These are phyloP conservation scores for Phengaris alcon DNA, from an alignment of 2,888 invertebrate species.

Conservation along the genomic window DNA sequence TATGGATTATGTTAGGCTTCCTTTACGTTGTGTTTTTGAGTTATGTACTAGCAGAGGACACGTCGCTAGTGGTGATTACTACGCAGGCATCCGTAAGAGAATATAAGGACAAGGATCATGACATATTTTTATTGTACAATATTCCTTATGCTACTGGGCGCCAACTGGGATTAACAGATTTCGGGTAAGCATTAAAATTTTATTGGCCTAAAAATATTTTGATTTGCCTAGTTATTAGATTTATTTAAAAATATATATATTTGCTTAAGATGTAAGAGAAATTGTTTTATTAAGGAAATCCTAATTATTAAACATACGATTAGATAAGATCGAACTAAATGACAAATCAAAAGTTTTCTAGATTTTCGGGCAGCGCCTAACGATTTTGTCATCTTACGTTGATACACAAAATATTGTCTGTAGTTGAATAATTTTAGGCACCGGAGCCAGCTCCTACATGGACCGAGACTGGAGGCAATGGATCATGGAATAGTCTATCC, in stretches of 20 bases:
- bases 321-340: neutral
- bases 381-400: neutral
- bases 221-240: neutral
- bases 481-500: conserved; percentile 44
- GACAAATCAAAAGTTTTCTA: neutral
- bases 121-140: conserved; percentile 42
- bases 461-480: conserved; percentile 44
- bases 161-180: conserved; percentile 47
- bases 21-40: neutral
- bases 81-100: conserved; percentile 46
- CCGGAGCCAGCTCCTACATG: conserved; percentile 48
- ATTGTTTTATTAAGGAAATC: neutral
- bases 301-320: neutral
- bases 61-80: conserved; percentile 39
- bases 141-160: conserved; percentile 50
- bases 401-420: neutral
- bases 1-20: neutral
- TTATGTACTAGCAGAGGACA: conserved; percentile 11
- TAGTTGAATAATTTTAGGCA: conserved; percentile 39
- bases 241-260: too few species aligned
- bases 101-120: conserved; percentile 40
- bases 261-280: too few species aligned
- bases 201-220: neutral
- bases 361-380: neutral
- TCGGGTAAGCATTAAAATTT: conserved; percentile 42